A percentile compares a stretch with the other conserved stretches of the same genome.
These are phyloP conservation scores for Chionodraco myersi DNA, from an alignment of 2,113 vertebrate species.

Conservation along the genomic window DNA sequence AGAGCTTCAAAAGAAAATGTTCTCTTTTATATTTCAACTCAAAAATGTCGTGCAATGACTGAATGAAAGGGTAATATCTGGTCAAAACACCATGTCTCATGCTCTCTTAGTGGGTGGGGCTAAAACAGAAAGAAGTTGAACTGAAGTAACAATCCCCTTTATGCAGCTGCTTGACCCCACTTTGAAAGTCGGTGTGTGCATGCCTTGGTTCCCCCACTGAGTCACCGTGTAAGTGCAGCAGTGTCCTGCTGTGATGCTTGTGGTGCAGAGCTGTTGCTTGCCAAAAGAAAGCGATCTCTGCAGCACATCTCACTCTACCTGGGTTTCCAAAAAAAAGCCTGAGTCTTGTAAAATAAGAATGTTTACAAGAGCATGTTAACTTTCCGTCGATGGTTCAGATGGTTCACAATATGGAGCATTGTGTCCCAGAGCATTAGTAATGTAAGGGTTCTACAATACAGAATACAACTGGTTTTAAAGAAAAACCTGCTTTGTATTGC, in stretches of 20 bases:
- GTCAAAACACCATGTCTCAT: slow-evolving; percentile 24
- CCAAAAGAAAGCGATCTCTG: slow-evolving; percentile 53
- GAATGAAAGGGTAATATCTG: neutral
- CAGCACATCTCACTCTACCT: slow-evolving; percentile 42
- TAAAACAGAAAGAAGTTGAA: slow-evolving; percentile 27
- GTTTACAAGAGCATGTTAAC: slow-evolving; percentile 14
- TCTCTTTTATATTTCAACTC: neutral
- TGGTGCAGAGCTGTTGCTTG: slow-evolving; percentile 41
- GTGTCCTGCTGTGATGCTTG: slow-evolving; percentile 32
- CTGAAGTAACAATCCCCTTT: slow-evolving; percentile 17
- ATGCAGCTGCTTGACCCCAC: slow-evolving; percentile 46
- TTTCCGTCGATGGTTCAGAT: neutral
- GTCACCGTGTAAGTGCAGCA: slow-evolving; percentile 54
- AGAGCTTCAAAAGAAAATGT: neutral
- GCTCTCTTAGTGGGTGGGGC: neutral
- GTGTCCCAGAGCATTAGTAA: neutral
- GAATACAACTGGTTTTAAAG: neutral
- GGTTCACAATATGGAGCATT: slow-evolving; percentile 1
- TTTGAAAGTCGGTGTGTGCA: slow-evolving; percentile 40
- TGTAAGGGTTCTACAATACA: neutral
- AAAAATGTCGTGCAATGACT: slow-evolving; percentile 7
- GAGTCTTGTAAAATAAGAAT: neutral
- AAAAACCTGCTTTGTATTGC: slow-evolving; percentile 25
- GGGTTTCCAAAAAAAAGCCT: slow-evolving; percentile 37
- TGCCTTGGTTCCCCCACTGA: slow-evolving; percentile 58